phyloP scores from a whole-genome alignment of 2,888 invertebrate genomes.

The Cryptus viduatorius region DNA sequence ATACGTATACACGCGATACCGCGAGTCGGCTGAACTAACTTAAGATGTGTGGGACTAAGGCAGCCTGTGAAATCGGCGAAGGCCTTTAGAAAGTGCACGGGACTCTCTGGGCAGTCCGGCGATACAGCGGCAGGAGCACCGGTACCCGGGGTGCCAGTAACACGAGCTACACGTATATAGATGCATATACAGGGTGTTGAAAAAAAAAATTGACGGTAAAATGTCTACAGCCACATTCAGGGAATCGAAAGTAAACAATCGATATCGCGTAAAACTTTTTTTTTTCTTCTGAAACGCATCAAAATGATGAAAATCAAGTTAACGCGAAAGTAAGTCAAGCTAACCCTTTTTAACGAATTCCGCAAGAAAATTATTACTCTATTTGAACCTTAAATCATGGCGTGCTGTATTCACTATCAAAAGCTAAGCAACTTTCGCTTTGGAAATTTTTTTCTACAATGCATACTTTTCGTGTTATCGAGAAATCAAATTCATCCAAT shows the following conservation, averaged over 20 bases:
- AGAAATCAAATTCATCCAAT: not conserved
- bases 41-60: constrained; percentile 42
- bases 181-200: constrained; percentile 25
- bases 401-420: not conserved
- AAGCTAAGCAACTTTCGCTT: not conserved
- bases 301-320: not conserved
- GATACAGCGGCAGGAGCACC: constrained; percentile 46
- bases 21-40: not conserved
- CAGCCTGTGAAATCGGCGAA: constrained; percentile 77
- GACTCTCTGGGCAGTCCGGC: constrained; percentile 69
- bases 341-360: no score
- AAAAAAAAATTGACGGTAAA: not conserved
- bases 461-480: not conserved
- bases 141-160: constrained; percentile 69
- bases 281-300: not conserved
- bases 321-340: no score
- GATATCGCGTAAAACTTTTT: not conserved
- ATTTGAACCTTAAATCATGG: no score
- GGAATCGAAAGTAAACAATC: not conserved
- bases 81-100: constrained; percentile 82
- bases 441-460: not conserved
- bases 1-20: not conserved
- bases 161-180: constrained; percentile 39
- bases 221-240: not conserved
- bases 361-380: no score